A percentile compares a stretch with the other conserved stretches of the same genome.
phyloP scores from a whole-genome alignment of 92 coral and sea anemone species.

The Plumapathes pennacea region DNA sequence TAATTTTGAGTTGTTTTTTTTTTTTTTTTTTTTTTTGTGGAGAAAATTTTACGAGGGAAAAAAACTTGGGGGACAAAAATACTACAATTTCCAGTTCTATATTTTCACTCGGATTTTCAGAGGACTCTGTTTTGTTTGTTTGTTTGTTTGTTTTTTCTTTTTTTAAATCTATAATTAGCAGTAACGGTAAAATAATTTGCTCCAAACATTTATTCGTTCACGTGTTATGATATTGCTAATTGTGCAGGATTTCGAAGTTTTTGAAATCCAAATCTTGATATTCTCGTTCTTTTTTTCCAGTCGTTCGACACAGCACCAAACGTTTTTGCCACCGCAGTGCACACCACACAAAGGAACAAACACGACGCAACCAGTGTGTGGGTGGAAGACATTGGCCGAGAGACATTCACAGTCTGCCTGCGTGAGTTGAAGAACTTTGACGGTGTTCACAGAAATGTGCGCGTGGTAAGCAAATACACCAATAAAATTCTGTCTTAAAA shows the following conservation, averaged over 20 bases:
- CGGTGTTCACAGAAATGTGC: conserved; percentile 45
- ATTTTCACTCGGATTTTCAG: background rate
- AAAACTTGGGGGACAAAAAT: too few species aligned
- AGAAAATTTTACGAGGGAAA: too few species aligned
- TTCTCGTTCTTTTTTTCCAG: conserved; percentile 19
- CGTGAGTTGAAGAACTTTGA: conserved; percentile 69
- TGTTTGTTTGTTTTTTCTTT: background rate
- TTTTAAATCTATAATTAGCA: background rate
- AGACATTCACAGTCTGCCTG: conserved; percentile 43
- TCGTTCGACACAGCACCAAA: conserved; percentile 25
- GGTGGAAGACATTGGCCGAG: conserved; percentile 51
- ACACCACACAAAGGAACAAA: conserved; percentile 31
- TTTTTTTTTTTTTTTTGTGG: background rate
- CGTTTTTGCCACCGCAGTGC: conserved; percentile 59
- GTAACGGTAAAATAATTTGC: background rate
- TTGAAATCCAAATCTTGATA: background rate
- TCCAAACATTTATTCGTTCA: background rate
- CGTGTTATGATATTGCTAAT: background rate
- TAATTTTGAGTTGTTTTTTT: background rate
- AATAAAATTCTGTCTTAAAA: too few species aligned
- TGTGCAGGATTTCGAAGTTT: background rate
- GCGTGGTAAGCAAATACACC: conserved; percentile 38
- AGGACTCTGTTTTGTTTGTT: background rate
- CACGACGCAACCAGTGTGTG: conserved; percentile 71
- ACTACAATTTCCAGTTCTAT: background rate